Conservation (phyloP, 2,888 invertebrate species). For the Idaea aversata region DNA sequence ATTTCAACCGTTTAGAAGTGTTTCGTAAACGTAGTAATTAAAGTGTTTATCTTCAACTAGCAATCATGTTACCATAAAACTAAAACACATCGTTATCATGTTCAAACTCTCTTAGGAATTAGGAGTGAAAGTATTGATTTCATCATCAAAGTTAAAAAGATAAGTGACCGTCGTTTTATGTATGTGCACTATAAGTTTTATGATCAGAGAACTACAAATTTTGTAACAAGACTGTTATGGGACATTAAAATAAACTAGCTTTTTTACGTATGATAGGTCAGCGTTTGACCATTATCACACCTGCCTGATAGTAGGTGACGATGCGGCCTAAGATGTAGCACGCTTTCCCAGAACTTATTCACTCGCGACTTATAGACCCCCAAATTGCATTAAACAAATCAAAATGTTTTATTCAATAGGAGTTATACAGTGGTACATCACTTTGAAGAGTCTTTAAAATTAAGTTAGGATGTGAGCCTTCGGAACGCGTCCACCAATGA, state of each 20-base stretch:
- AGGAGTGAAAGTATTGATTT: slow-evolving; percentile 25
- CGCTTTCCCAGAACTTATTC: too few species aligned
- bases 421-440: too few species aligned
- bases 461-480: too few species aligned
- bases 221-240: neutral
- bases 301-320: too few species aligned
- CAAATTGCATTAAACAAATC: too few species aligned
- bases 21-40: neutral
- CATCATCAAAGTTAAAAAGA: slow-evolving; percentile 11
- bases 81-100: slow-evolving; percentile 12
- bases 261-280: too few species aligned
- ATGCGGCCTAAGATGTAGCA: too few species aligned
- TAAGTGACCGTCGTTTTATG: neutral
- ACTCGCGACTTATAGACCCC: too few species aligned
- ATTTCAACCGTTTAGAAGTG: neutral
- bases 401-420: too few species aligned
- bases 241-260: neutral
- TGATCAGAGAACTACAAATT: neutral
- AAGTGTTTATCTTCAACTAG: neutral
- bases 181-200: slow-evolving; percentile 4
- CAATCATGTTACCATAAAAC: neutral
- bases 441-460: too few species aligned
- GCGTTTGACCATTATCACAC: too few species aligned
- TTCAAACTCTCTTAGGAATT: slow-evolving; percentile 22
- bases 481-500: too few species aligned